These are phyloP conservation scores for Odontomyia ornata DNA, from an alignment of 2,888 invertebrate species.

Conservation along the genomic window DNA sequence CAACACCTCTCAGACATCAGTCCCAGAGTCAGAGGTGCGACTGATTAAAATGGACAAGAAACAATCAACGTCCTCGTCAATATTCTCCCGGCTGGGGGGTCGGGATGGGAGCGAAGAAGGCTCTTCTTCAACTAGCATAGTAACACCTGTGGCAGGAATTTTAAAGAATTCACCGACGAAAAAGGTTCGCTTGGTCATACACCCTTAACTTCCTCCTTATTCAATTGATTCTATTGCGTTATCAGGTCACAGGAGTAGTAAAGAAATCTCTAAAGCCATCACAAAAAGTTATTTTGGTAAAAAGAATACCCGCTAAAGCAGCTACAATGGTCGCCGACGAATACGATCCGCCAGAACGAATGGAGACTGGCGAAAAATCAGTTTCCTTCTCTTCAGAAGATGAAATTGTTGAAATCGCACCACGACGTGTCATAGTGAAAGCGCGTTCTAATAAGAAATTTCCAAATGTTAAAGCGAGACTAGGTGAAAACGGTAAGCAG, in stretches of 20 bases:
- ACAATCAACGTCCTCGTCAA: conserved; percentile 54
- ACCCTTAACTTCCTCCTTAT: not conserved
- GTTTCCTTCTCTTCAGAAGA: conserved; percentile 64
- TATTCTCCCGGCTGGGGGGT: conserved; percentile 62
- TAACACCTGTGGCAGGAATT: conserved; percentile 57
- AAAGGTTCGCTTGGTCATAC: not conserved
- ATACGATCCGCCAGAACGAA: conserved; percentile 51
- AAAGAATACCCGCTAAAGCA: conserved; percentile 61
- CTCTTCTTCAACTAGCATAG: not conserved
- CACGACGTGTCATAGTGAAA: conserved; percentile 52
- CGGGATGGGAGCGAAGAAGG: conserved; percentile 52
- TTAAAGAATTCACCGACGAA: conserved; percentile 55
- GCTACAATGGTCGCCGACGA: conserved; percentile 54
- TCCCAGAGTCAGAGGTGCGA: conserved; percentile 51
- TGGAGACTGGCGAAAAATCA: conserved; percentile 58
- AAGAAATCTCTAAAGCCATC: conserved; percentile 51
- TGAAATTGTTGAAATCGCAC: conserved; percentile 62
- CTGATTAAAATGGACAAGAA: conserved; percentile 54
- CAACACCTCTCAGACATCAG: not conserved
- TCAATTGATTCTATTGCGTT: not conserved
- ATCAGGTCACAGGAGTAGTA: conserved; percentile 22
- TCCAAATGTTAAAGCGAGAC: conserved; percentile 55
- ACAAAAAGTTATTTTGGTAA: conserved; percentile 62
- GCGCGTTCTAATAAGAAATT: conserved; percentile 48
- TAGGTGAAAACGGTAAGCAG: conserved; percentile 54